These are phyloP conservation scores for Ailuropoda melanoleuca DNA, from an alignment of 2,113 vertebrate genomes.

Conservation along the genomic window DNA sequence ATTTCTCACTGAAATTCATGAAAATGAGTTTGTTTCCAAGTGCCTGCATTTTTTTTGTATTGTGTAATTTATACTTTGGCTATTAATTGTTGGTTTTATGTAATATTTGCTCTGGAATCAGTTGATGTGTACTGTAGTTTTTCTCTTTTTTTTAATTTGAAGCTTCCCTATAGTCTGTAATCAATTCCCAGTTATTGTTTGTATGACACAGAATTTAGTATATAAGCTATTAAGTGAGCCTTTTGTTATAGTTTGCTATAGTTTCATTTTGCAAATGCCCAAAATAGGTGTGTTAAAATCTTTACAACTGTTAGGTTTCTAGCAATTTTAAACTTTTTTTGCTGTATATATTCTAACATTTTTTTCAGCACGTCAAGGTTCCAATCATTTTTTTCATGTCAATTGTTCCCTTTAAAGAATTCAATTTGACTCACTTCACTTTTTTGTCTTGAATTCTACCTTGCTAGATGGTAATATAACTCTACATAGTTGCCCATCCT, in stretches of 20 bases:
- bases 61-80: background rate
- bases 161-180: background rate
- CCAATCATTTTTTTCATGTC: background rate
- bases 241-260: background rate
- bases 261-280: background rate
- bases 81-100: background rate
- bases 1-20: background rate
- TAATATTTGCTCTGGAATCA: background rate
- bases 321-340: background rate
- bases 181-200: background rate
- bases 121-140: background rate
- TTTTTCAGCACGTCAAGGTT: background rate
- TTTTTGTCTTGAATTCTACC: background rate
- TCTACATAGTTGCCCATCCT: background rate
- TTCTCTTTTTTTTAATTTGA: background rate
- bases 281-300: background rate
- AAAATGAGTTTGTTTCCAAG: background rate
- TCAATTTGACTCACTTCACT: background rate
- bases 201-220: background rate
- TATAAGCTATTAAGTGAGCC: background rate
- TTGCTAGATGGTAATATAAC: background rate
- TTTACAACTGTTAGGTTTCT: background rate
- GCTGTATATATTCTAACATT: background rate
- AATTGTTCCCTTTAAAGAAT: background rate
- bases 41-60: background rate